These are phyloP conservation scores for Agrilus planipennis DNA, from an alignment of 1,140 invertebrate species.

Conservation along the genomic window DNA sequence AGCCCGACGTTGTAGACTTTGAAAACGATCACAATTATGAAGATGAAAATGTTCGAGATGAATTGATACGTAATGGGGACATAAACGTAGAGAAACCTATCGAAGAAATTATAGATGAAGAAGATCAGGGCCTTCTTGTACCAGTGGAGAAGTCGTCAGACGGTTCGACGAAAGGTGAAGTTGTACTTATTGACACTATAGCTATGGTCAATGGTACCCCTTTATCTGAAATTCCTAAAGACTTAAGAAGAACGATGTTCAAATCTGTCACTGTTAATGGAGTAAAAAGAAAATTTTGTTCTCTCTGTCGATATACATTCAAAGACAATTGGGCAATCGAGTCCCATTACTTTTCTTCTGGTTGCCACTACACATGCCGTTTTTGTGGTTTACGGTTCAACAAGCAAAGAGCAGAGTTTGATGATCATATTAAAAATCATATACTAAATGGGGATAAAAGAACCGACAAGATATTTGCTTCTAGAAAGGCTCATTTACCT, in stretches of 20 bases:
- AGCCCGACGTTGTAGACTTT: not conserved
- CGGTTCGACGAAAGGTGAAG: conserved; percentile 10
- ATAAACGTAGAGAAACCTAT: conserved; percentile 2
- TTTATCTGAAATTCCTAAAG: conserved; percentile 25
- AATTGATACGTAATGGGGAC: conserved; percentile 3
- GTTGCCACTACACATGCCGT: conserved; percentile 28
- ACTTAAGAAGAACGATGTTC: conserved; percentile 23
- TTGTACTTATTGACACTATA: conserved; percentile 11
- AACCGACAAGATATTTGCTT: conserved; percentile 26
- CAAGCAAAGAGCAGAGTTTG: conserved; percentile 26
- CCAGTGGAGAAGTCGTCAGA: conserved; percentile 13
- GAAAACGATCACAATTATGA: too few species aligned
- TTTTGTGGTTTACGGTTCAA: conserved; percentile 32
- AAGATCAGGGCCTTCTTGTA: conserved; percentile 18
- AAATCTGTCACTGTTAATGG: conserved; percentile 25
- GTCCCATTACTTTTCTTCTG: conserved; percentile 27
- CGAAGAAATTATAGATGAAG: conserved; percentile 10
- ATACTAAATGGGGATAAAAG: conserved; percentile 18
- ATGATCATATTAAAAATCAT: conserved; percentile 26
- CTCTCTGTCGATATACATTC: conserved; percentile 30
- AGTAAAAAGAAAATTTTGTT: conserved; percentile 29
- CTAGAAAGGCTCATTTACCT: conserved; percentile 22
- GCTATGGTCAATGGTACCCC: conserved; percentile 20
- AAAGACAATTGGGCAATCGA: conserved; percentile 35
- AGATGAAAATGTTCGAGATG: conserved; percentile 4